Evolutionary conservation across 2,113 vertebrate genomes (phyloP).

Genomic region (Speoplatyrhinus poulsoni): DNA sequence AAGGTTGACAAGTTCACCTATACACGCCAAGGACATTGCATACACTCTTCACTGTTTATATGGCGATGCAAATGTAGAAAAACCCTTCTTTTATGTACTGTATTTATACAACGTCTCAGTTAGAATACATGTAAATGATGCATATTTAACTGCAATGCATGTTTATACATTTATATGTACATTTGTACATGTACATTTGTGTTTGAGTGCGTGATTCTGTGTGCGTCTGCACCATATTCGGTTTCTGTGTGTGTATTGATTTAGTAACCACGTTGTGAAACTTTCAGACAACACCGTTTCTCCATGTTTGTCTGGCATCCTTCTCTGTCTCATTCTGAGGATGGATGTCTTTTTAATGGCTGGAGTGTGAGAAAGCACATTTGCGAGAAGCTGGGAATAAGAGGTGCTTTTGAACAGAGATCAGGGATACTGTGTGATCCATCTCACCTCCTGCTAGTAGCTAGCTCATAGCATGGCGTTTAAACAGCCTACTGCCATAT

Average conservation of each 20-base stretch:
- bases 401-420: slow-evolving; percentile 45
- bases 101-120: background rate
- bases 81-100: background rate
- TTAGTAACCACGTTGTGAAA: slow-evolving; percentile 19
- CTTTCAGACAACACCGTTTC: slow-evolving; percentile 26
- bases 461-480: slow-evolving; percentile 1
- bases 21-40: background rate
- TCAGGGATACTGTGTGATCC: slow-evolving; percentile 19
- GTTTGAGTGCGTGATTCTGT: too few relatives aligned
- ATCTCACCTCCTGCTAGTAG: slow-evolving; percentile 22
- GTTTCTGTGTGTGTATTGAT: slow-evolving; percentile 29
- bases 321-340: slow-evolving; percentile 36
- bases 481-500: background rate
- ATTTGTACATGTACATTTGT: too few relatives aligned
- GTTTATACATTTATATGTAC: slow-evolving; percentile 20
- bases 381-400: slow-evolving; percentile 31
- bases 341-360: slow-evolving; percentile 58
- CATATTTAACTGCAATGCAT: slow-evolving; percentile 21
- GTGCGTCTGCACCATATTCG: too few relatives aligned
- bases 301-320: slow-evolving; percentile 32
- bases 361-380: slow-evolving; percentile 22
- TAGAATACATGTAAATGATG: background rate
- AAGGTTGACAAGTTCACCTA: slow-evolving; percentile 43
- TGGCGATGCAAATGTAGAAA: slow-evolving; percentile 23
- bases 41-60: slow-evolving; percentile 12